phyloP scores from a whole-genome alignment of 1,140 invertebrate genomes.

The Polypedilum pembai region DNA sequence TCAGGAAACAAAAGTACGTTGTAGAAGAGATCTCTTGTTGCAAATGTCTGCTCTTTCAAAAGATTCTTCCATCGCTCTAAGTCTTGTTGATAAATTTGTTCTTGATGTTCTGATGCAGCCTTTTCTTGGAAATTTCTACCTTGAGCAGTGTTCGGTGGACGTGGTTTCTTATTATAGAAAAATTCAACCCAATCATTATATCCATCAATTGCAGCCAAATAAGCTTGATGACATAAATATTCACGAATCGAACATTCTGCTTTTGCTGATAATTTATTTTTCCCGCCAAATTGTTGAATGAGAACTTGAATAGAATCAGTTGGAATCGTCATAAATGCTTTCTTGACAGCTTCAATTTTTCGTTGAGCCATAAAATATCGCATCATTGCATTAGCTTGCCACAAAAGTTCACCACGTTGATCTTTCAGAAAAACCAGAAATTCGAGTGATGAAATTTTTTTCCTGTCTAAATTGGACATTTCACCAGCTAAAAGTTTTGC shows the following conservation, averaged over 20 bases:
- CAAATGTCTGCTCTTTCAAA: constrained; percentile 55
- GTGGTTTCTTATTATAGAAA: constrained; percentile 70
- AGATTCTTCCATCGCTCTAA: constrained; percentile 67
- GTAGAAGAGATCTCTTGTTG: constrained; percentile 69
- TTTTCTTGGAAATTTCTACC: constrained; percentile 73
- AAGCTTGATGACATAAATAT: constrained; percentile 69
- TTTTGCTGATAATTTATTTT: constrained; percentile 47
- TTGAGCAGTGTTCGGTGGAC: constrained; percentile 50
- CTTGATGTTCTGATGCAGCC: constrained; percentile 75
- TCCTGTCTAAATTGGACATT: constrained; percentile 36
- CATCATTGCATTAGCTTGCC: constrained; percentile 83
- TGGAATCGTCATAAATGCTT: constrained; percentile 61
- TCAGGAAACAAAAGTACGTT: constrained; percentile 84
- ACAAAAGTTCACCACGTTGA: constrained; percentile 71
- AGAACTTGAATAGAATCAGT: constrained; percentile 56
- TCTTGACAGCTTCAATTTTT: constrained; percentile 60
- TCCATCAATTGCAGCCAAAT: constrained; percentile 74
- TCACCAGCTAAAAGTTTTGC: constrained; percentile 32
- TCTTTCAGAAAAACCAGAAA: constrained; percentile 75
- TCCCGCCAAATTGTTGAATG: constrained; percentile 47
- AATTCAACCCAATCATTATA: constrained; percentile 84
- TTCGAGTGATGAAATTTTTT: constrained; percentile 75
- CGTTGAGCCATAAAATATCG: constrained; percentile 64
- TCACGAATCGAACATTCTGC: constrained; percentile 58
- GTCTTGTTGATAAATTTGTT: constrained; percentile 68